Conservation (phyloP, 2,113 vertebrate species). For the Paramormyrops kingsleyae region DNA sequence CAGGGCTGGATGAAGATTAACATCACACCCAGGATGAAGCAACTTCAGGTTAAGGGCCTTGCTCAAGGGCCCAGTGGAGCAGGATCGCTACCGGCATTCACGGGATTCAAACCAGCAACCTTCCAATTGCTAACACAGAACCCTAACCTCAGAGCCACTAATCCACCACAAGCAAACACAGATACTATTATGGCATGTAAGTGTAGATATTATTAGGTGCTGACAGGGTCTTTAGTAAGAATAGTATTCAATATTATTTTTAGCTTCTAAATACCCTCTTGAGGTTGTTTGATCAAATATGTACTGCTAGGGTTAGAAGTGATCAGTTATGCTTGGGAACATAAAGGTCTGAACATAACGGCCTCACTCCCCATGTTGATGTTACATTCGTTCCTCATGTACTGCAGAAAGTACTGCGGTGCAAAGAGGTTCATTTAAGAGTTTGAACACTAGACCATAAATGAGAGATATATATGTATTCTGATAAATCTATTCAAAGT, state of each 20-base stretch:
- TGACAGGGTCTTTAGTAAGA: not conserved
- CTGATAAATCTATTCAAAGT: not conserved
- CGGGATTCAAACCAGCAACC: too few relatives aligned
- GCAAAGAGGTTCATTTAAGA: not conserved
- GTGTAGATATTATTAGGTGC: not conserved
- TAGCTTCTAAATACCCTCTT: not conserved
- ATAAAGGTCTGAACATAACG: not conserved
- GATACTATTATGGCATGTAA: not conserved
- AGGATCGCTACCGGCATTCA: too few relatives aligned
- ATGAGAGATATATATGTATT: not conserved
- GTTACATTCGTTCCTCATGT: not conserved
- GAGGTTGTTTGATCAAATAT: not conserved
- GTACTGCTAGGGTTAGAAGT: not conserved
- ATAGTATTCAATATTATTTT: constrained; percentile 1
- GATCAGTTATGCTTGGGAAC: not conserved
- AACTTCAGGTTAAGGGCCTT: too few relatives aligned
- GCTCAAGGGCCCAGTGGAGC: too few relatives aligned
- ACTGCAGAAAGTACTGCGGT: not conserved
- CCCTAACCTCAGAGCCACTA: too few relatives aligned
- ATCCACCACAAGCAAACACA: too few relatives aligned
- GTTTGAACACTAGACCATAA: not conserved
- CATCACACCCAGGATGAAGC: too few relatives aligned
- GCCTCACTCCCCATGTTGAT: not conserved
- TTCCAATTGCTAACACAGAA: too few relatives aligned
- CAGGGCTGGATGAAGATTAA: too few relatives aligned